Evolutionary conservation across 2,888 invertebrate genomes (phyloP), one percentile per base, ranked within the genome.

Genomic region (Patella depressa): DNA sequence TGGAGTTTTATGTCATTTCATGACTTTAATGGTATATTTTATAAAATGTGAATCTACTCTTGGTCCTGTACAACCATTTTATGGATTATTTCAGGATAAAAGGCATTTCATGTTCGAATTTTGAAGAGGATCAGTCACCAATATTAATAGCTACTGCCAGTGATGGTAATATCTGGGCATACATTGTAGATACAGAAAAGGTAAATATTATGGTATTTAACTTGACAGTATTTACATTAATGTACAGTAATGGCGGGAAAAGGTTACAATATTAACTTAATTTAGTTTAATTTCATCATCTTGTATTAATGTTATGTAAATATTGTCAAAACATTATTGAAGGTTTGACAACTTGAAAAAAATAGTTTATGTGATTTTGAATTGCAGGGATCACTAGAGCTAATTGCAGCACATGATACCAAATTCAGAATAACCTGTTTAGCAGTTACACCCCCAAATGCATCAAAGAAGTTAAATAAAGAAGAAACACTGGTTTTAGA

Each of bases 161-260:
- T 92, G 93, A 94, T 80, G 97, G 97, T 0, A 94, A 95, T 88
- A 92, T 97, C 72, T 96, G 95, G 92, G 91, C 96, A 0, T 97
- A 96, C 95, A 93, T 90, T 80, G 89, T 92, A 74, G 84, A 90
- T 76, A 84, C 89, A 78, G 78, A 78, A 71, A 54, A 84, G 80
- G 86, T 85, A 79, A 73, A 29, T 17, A 53, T 72, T 70, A 24
- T 24, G 17, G 14, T 69, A 9, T 45, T 45, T 45, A 45, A 45
- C 45, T 45, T 45, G 0, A 7, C 9, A 9, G 45, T 45, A 45
- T 45, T 45, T 45, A 45, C 9, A 45, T 45, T 45, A 45, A 9
- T 45, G 45, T 45, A 45, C 45, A 45, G 9, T 45, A 7, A 45
- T 45, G 9, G 1, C 9, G 1, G 45, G 0, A 4, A 45, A 45